Evolutionary conservation across 2,888 invertebrate species (phyloP), one percentile per base, ranked within the genome.

Genomic region (Lasius fuliginosus): DNA sequence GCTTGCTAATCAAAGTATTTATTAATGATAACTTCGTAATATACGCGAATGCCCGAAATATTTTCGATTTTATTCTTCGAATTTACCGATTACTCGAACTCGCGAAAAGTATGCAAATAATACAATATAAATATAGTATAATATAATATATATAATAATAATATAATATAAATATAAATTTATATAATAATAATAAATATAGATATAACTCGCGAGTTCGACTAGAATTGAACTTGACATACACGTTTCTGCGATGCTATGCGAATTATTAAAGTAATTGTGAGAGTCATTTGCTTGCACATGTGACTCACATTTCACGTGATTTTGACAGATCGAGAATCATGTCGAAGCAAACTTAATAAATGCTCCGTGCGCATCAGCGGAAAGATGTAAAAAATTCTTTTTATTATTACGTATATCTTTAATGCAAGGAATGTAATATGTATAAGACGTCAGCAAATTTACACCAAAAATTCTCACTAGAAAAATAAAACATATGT

Each of bases 1-100:
- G 88, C 75, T 85, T 82, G 88, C 84, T 85, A 82, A 87, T 88
- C 85, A 84, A 88, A 88, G 87, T 85, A 83, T 36, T 36, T 40
- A 40, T 30, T 76, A 76, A 67, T 67, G n/a, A 56, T 5, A 5
- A 36, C 8, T 42, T 58, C 3, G 27, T 18, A n/a, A n/a, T 42
- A 68, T 18, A 23, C 49, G 11, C 8, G 23, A 5, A 36, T 12
- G 15, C 30, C 18, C 65, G 11, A 75, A 75, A 23, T 49, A 8
- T 65, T 75, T 65, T 12, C 23, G 6, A 60, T 36, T 23, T 23
- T 36, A 15, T 65, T 30, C n/a, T 40, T 18, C 23, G 0, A 12
- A 36, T 4, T 67, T 49, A 12, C 12, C 30, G 74, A 46, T 23
- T 15, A 6, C 18, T 5, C 33, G 27, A 73, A 18, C 23, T 42